Conservation (phyloP, 2,797 vertebrate genomes). For the Macropus fuliginosus region DNA sequence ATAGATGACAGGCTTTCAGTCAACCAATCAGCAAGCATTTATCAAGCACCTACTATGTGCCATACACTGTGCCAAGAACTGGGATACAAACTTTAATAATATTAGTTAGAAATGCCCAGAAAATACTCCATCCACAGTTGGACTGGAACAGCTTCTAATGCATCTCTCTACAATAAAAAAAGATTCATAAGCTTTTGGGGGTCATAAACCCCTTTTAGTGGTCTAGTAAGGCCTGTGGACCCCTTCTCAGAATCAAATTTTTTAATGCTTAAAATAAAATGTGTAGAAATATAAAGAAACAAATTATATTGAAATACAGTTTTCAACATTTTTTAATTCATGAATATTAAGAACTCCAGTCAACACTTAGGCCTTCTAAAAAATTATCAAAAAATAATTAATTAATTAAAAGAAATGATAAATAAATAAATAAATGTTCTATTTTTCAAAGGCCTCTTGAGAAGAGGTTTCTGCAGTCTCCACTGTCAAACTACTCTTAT, state of each 20-base stretch:
- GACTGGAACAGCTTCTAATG: background rate
- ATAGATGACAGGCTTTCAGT: background rate
- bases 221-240: no score
- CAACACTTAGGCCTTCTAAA: background rate
- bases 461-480: background rate
- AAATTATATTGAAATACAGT: background rate
- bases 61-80: no score
- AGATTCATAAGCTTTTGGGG: background rate
- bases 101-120: background rate
- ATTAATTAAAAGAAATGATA: no score
- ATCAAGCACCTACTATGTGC: no score
- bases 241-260: background rate
- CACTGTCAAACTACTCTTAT: background rate
- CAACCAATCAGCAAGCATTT: background rate
- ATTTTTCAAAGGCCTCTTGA: background rate
- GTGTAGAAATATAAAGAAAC: background rate
- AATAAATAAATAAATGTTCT: background rate
- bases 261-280: background rate
- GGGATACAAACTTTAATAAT: no score
- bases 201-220: background rate
- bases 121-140: background rate
- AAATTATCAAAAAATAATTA: background rate
- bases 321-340: background rate
- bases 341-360: background rate
- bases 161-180: background rate